Base-by-base conservation (phyloP, 2,888 invertebrate species). In the Synergus laeviventris region DNA sequence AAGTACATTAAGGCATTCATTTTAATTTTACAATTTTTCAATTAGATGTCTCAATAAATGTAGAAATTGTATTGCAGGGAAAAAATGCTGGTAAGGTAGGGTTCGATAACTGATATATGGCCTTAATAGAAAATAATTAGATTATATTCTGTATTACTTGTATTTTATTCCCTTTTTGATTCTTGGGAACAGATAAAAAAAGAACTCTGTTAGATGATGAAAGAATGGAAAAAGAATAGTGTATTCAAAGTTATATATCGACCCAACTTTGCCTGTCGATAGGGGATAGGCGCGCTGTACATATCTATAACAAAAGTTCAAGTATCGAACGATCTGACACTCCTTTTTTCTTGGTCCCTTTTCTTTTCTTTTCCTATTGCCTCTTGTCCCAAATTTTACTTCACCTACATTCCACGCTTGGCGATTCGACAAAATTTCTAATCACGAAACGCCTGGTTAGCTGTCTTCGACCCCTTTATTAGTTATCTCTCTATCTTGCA, bases 351-450 rank as follows among this genome's bases (percentile, higher is more conserved):
- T 60, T 64, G 8, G 56, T 39, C 64, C 18, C 62, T 18, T 31
- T 60, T 42, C 31, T 74, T 36, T 56, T 16, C 36, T 66, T 70
- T 66, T 60, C 56, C 38, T 38, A 62, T 62, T 62, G 36, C 36
- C n/a, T 62, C 62, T 62, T 62, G 62, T n/a, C 11, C 62, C 62
- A 62, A 62, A 62, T 62, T 62, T 60, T 38, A 16, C 16, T 8
- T 38, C n/a, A 38, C 38, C 62, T 62, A 36, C 36, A 62, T 62
- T 62, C 9, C 4, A 60, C 31, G 62, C 62, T 62, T 62, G 62
- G 38, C 62, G 62, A 62, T 62, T 36, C 14, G 62, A 62, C 62
- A 62, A 62, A 61, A 62, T 62, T 62, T 62, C 62, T 9, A n/a
- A 62, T 36, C 62, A 38, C 62, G 62, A 62, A 62, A 38, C 38